These are phyloP conservation scores for Channa argus DNA, from an alignment of 2,113 vertebrate species.

Conservation along the genomic window DNA sequence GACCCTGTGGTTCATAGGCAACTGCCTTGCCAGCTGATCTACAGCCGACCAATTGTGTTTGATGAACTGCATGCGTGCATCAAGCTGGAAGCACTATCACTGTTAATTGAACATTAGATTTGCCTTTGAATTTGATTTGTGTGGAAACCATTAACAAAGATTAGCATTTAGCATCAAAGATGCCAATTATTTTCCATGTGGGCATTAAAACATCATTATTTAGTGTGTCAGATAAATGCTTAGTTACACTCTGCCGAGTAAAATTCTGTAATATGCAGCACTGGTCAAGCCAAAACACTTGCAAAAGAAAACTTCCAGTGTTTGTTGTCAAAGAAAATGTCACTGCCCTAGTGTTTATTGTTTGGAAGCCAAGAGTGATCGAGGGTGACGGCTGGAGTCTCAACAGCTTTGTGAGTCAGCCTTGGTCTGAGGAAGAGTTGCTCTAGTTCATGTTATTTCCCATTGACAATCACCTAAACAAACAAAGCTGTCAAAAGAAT, in stretches of 20 bases:
- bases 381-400: slow-evolving; percentile 3
- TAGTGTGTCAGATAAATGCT: neutral
- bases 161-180: too few relatives aligned
- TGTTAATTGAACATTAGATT: too few relatives aligned
- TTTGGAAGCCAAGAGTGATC: neutral
- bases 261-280: neutral
- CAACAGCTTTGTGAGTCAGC: slow-evolving; percentile 13
- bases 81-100: too few relatives aligned
- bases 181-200: too few relatives aligned
- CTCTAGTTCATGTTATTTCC: slow-evolving; percentile 19
- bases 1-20: too few relatives aligned
- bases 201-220: neutral
- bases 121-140: too few relatives aligned
- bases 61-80: too few relatives aligned
- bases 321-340: slow-evolving; percentile 16
- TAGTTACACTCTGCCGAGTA: neutral
- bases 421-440: slow-evolving; percentile 14
- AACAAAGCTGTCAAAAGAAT: neutral
- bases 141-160: too few relatives aligned
- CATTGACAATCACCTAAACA: slow-evolving; percentile 38
- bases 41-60: too few relatives aligned
- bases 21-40: too few relatives aligned
- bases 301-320: neutral
- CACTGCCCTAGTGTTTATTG: slow-evolving; percentile 12
- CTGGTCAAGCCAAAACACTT: neutral